These are phyloP conservation scores for Xenopus petersii DNA, from an alignment of 2,797 vertebrate genomes.

Conservation along the genomic window DNA sequence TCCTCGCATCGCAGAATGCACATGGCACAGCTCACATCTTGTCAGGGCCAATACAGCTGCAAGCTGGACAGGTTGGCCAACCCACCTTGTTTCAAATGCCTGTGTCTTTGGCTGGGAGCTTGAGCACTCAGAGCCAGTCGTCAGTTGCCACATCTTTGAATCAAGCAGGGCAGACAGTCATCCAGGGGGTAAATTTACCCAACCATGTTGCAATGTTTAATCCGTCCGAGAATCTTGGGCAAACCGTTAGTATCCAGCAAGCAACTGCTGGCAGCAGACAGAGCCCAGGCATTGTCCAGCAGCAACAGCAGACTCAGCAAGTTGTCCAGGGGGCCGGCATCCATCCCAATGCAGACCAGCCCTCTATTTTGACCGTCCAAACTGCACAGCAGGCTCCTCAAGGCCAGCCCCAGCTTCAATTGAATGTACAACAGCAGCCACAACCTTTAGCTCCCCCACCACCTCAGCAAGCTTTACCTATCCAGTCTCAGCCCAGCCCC, in stretches of 20 bases:
- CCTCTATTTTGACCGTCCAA: conserved; percentile 72
- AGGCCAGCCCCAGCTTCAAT: conserved; percentile 61
- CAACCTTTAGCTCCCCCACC: conserved; percentile 65
- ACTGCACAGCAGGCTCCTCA: conserved; percentile 55
- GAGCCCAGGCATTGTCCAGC: conserved; percentile 61
- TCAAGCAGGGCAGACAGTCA: conserved; percentile 70
- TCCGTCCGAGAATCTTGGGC: conserved; percentile 71
- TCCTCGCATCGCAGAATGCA: conserved; percentile 82
- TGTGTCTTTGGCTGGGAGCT: conserved; percentile 75
- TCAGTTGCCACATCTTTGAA: conserved; percentile 62
- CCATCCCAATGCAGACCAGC: conserved; percentile 59
- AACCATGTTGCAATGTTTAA: conserved; percentile 76
- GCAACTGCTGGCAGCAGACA: conserved; percentile 60
- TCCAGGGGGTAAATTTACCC: conserved; percentile 85
- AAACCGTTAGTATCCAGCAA: conserved; percentile 76
- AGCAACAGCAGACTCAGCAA: conserved; percentile 55
- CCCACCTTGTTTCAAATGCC: conserved; percentile 93
- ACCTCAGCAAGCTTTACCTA: conserved; percentile 41
- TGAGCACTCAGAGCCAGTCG: conserved; percentile 77
- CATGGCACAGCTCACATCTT: conserved; percentile 86
- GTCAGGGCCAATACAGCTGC: conserved; percentile 83
- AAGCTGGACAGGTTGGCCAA: conserved; percentile 84
- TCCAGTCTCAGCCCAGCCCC: conserved; percentile 61
- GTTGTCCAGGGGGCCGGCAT: conserved; percentile 61
- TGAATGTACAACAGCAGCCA: conserved; percentile 60